Evolutionary conservation across 2,797 vertebrate species (phyloP), one percentile per base, ranked within the genome.

Genomic region (Clamator glandarius): DNA sequence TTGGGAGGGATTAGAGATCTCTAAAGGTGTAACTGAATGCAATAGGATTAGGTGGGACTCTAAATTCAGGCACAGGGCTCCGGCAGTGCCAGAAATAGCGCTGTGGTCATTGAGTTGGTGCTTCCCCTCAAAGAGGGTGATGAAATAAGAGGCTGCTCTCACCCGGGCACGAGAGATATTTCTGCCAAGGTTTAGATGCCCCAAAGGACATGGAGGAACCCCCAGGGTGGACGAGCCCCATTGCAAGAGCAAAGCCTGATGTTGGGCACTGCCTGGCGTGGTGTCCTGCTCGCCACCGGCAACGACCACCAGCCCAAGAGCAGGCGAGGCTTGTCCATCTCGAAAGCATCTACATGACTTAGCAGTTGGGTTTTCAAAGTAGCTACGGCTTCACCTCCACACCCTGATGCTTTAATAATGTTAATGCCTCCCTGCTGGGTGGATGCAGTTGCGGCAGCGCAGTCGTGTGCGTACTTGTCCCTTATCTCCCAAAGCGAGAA

Each of bases 1-100:
- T 57, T 57, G 68, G 78, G 61, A 74, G 82, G 87, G 89, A 92
- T 93, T 75, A 83, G 58, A 72, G 72, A 42, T 54, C 62, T 63
- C 77, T 89, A 23, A 7, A 6, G 0, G 2, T 2, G 9, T 7
- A 46, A 23, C 17, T 7, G 11, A 59, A 5, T 5, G 28, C 67
- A 41, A 24, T 2, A 52, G 82, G 92, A 89, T 94, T 87, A 83
- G 0, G 4, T 5, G 68, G 41, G 61, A 14, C 64, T 64, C 57
- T 26, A 25, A 39, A 51, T 29, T 84, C 39, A 58, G 58, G 54
- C 76, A 16, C 9, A 0, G 74, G 33, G 79, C 10, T 2, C 66
- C 16, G 88, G 39, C 83, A 68, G 77, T 5, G 58, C 92, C 77
- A 2, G 9, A 58, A 93, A 87, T 67, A 89, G 68, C 4, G 0